A percentile compares a stretch with the other conserved stretches of the same genome.
Evolutionary conservation across 1,140 invertebrate species (phyloP).

Genomic region (Chionoecetes opilio): DNA sequence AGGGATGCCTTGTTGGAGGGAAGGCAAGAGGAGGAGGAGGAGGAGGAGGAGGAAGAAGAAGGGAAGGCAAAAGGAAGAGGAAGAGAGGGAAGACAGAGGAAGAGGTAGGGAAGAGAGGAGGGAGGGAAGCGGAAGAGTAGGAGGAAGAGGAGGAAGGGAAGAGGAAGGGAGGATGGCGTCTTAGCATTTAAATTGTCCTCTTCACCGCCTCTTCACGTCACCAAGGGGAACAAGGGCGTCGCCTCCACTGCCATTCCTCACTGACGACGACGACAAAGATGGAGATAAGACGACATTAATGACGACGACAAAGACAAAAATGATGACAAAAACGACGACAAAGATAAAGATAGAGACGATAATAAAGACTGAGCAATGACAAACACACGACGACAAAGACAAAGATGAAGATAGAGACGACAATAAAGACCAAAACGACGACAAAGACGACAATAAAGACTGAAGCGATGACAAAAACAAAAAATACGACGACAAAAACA

Average conservation of each 20-base stretch:
- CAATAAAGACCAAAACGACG: not conserved
- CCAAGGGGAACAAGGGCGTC: not conserved
- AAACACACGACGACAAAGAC: not conserved
- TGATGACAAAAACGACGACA: too few relatives aligned
- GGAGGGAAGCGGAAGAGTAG: not conserved
- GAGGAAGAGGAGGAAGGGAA: not conserved
- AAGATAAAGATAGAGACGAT: too few relatives aligned
- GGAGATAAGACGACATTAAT: too few relatives aligned
- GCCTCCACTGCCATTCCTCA: too few relatives aligned
- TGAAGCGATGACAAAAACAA: not conserved
- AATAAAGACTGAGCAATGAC: not conserved
- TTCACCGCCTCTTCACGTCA: slow-evolving; percentile 38
- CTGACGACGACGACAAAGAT: too few relatives aligned
- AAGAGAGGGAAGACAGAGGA: not conserved
- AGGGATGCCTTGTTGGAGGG: slow-evolving; percentile 22
- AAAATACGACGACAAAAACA: too few relatives aligned
- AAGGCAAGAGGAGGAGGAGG: not conserved
- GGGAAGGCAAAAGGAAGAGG: not conserved
- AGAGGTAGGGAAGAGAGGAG: not conserved
- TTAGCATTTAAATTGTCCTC: slow-evolving; percentile 63
- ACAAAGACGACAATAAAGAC: not conserved
- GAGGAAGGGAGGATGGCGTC: not conserved
- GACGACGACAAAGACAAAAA: too few relatives aligned
- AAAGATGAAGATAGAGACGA: not conserved
- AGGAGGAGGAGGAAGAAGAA: not conserved